Conservation (phyloP, 2,888 invertebrate species). For the Callinectes sapidus region DNA sequence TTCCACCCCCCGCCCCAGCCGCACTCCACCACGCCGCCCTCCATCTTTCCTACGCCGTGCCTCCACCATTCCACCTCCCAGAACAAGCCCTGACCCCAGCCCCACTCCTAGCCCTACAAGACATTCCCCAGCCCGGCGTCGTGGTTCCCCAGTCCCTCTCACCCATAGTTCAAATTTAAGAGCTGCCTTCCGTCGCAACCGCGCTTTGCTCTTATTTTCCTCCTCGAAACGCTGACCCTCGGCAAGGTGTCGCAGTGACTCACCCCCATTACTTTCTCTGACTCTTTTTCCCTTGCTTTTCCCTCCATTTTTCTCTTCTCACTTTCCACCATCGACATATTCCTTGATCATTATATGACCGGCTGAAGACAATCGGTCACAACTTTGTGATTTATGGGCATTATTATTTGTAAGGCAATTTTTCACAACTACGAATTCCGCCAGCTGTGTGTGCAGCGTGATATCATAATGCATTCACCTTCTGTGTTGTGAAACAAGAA, state of each 20-base stretch:
- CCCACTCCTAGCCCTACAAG: not conserved
- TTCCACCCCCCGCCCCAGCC: not conserved
- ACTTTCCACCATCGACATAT: not conserved
- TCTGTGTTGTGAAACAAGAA: not conserved
- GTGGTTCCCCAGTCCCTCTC: not conserved
- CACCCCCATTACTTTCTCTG: not conserved
- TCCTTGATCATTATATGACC: not conserved
- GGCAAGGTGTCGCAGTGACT: not conserved
- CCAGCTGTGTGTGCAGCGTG: not conserved
- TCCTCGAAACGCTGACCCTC: not conserved
- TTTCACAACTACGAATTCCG: not conserved
- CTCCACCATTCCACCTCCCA: not conserved
- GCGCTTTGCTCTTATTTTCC: not conserved
- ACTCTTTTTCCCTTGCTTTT: not conserved
- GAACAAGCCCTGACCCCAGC: not conserved
- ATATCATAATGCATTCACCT: not conserved
- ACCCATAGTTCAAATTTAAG: not conserved
- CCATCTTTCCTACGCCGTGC: not conserved
- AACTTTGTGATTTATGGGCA: not conserved
- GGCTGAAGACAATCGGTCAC: not conserved
- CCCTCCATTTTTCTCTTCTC: conserved; percentile 5
- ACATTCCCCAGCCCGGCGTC: not conserved
- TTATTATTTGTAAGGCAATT: not conserved
- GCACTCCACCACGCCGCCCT: not conserved
- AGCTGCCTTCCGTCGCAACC: not conserved